A percentile compares a stretch with the other conserved stretches of the same genome.
Conservation (phyloP, 2,113 vertebrate species). For the Notarius quadriscutis region DNA sequence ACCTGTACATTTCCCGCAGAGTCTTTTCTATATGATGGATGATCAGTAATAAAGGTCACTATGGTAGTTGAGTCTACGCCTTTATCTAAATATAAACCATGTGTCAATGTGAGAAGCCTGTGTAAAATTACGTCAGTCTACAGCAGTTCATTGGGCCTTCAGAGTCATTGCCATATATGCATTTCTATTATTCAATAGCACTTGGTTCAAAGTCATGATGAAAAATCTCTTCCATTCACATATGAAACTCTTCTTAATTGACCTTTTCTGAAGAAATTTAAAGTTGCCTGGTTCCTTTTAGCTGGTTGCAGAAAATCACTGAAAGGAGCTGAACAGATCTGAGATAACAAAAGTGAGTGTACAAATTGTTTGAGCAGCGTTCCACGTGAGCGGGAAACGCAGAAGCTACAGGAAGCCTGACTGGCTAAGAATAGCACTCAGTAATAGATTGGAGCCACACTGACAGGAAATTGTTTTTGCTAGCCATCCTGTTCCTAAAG, state of each 20-base stretch:
- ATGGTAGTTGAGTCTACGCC: constrained; percentile 19
- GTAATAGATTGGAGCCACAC: constrained; percentile 58
- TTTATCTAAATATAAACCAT: constrained; percentile 21
- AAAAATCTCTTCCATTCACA: not conserved
- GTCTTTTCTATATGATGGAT: constrained; percentile 25
- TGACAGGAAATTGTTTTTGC: constrained; percentile 64
- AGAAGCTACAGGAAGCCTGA: constrained; percentile 64
- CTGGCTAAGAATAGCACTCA: constrained; percentile 66
- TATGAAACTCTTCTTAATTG: not conserved
- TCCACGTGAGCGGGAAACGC: constrained; percentile 64
- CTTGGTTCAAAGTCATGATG: not conserved
- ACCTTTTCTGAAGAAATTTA: not conserved
- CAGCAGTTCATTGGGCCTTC: not conserved
- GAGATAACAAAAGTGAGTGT: constrained; percentile 14
- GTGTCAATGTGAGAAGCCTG: constrained; percentile 2
- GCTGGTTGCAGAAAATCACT: not conserved
- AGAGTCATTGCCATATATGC: not conserved
- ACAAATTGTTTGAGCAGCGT: constrained; percentile 28
- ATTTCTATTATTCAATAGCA: not conserved
- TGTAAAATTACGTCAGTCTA: not conserved
- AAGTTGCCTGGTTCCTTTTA: not conserved
- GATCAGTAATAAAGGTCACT: constrained; percentile 24
- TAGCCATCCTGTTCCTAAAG: constrained; percentile 36
- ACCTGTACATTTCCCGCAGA: not conserved
- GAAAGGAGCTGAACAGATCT: constrained; percentile 15